Percentiles rank a stretch among this genome's conserved stretches.
phyloP scores from a whole-genome alignment of 2,888 invertebrate genomes.

The Ochlodes sylvanus region DNA sequence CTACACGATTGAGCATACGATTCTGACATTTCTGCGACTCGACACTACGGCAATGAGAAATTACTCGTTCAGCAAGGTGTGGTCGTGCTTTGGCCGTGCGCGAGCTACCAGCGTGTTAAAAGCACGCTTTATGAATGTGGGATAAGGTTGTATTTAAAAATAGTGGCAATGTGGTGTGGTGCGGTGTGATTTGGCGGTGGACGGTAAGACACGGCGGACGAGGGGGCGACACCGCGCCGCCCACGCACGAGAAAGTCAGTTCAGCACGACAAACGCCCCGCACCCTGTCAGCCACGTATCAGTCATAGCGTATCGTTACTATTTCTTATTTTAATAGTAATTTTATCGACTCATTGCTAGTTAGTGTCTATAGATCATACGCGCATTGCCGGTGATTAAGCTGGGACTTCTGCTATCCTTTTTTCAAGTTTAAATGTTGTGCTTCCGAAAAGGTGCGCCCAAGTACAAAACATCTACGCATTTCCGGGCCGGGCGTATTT shows the following conservation, averaged over 20 bases:
- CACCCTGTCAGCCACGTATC: not conserved
- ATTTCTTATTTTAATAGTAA: too few relatives aligned
- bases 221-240: constrained; percentile 27
- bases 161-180: not conserved
- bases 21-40: constrained; percentile 31
- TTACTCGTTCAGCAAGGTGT: constrained; percentile 39
- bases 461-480: too few relatives aligned
- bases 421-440: too few relatives aligned
- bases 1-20: constrained; percentile 1
- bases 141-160: constrained; percentile 14
- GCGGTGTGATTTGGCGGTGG: too few relatives aligned
- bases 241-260: constrained; percentile 26
- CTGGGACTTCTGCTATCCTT: too few relatives aligned
- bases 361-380: too few relatives aligned
- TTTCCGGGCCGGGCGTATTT: too few relatives aligned
- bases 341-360: too few relatives aligned
- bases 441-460: too few relatives aligned
- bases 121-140: not conserved
- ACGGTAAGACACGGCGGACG: constrained; percentile 27
- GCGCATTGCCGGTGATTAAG: too few relatives aligned
- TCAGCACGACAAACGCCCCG: constrained; percentile 22
- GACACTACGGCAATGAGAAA: constrained; percentile 29
- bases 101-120: not conserved
- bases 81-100: constrained; percentile 32
- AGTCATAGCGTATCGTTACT: too few relatives aligned